Base-by-base conservation (phyloP, 2,888 invertebrate species). In the Steinernema hermaphroditum region DNA sequence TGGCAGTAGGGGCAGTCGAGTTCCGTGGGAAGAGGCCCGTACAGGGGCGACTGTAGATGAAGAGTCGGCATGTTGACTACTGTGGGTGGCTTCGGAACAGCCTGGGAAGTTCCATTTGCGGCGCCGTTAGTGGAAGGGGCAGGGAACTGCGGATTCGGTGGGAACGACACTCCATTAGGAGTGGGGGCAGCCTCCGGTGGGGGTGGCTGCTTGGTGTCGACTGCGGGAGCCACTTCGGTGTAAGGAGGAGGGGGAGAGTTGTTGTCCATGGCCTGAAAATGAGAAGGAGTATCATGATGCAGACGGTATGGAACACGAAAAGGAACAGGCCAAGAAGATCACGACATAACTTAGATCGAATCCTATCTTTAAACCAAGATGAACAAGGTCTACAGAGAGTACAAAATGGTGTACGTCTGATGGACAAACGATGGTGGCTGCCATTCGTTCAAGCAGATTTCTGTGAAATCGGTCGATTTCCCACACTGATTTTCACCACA, bases 21-120 rank as follows among this genome's bases (percentile, higher is more conserved):
- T 71, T 86, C 83, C 2, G 85, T 81, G 0, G 85, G 85, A 68
- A 78, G 73, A 37, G 82, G 80, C 9, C 79, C 80, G 54, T 78
- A 81, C 6, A 77, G 72, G n/a, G 72, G 69, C 69, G 69, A 68
- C 22, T 68, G 41, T 8, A 54, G 54, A 54, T 54, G 54, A 4
- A 54, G 27, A 81, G 76, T 85, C 82, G 9, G 80, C 76, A 80
- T 82, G 76, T 71, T 83, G 84, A 74, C 80, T 78, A 8, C 81
- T 79, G 70, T 85, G 85, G 73, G 85, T 82, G 79, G 82, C 80
- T 72, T 86, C 82, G 12, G 85, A 80, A 0, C 85, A 84, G 69
- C 77, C 73, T 27, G 81, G 79, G 8, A 76, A 70, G 22, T 69
- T 41, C 69, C 43, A 68, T 43, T 68, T 1, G 43, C 14, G 19